A percentile compares a stretch with the other conserved stretches of the same genome.
Conservation (phyloP, 2,113 vertebrate genomes). For the zebrafish (Danio rerio) region DNA sequence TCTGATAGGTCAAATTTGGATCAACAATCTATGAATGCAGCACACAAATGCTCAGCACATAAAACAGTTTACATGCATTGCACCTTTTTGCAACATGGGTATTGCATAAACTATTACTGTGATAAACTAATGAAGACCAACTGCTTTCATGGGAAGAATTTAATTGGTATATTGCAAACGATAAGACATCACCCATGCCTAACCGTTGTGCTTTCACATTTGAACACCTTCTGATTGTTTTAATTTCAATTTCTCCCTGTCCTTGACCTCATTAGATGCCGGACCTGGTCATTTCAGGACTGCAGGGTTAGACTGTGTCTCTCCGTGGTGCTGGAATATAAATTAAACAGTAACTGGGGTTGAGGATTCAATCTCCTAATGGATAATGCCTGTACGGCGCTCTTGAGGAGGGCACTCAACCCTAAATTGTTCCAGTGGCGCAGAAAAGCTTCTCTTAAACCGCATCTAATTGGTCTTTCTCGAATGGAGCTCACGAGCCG, state of each 20-base stretch:
- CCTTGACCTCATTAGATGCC: constrained; percentile 30
- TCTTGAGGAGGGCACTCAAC: constrained; percentile 14
- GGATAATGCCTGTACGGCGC: constrained; percentile 17
- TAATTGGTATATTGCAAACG: too few species aligned
- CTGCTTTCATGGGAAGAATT: too few species aligned
- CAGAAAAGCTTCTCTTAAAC: constrained; percentile 32
- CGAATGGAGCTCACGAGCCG: background rate
- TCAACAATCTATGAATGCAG: too few species aligned
- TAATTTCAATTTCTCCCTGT: background rate
- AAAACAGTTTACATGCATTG: too few species aligned
- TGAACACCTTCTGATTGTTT: constrained; percentile 6
- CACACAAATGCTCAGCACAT: too few species aligned
- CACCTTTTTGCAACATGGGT: too few species aligned
- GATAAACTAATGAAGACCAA: too few species aligned
- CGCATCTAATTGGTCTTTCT: constrained; percentile 14
- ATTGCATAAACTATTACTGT: too few species aligned
- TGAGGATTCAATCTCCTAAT: constrained; percentile 43
- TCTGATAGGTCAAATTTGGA: too few species aligned
- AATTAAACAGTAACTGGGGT: constrained; percentile 30
- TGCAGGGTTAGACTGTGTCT: background rate
- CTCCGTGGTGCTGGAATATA: background rate
- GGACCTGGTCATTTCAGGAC: background rate
- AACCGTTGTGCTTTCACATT: background rate
- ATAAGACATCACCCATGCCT: too few species aligned
- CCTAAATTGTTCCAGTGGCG: constrained; percentile 25